Conservation (phyloP, 2,113 vertebrate genomes). For the Nothoprocta pentlandii region DNA sequence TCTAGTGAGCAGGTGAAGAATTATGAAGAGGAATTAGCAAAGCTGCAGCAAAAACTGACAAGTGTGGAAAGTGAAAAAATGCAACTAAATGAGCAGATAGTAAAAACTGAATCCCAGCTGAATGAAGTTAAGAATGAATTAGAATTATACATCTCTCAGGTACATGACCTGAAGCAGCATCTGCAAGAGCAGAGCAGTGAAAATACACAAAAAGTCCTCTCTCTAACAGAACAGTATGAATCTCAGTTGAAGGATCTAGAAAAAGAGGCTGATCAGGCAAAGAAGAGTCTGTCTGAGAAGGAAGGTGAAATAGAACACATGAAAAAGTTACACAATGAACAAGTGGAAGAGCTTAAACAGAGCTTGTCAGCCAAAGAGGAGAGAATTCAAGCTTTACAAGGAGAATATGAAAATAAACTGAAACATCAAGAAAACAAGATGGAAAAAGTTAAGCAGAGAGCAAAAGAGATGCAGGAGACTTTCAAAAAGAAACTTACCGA, state of each 20-base stretch:
- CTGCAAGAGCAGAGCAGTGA: slow-evolving; percentile 79
- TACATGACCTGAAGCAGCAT: slow-evolving; percentile 76
- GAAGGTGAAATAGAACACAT: slow-evolving; percentile 78
- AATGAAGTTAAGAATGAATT: slow-evolving; percentile 77
- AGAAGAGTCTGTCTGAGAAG: slow-evolving; percentile 78
- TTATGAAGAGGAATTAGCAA: slow-evolving; percentile 73
- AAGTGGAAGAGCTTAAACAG: slow-evolving; percentile 83
- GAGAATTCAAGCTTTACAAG: slow-evolving; percentile 75
- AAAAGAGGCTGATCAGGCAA: slow-evolving; percentile 76
- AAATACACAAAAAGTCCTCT: slow-evolving; percentile 76
- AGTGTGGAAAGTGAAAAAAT: slow-evolving; percentile 79
- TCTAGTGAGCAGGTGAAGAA: slow-evolving; percentile 33
- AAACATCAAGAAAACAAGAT: slow-evolving; percentile 88
- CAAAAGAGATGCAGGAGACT: slow-evolving; percentile 90
- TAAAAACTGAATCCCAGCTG: slow-evolving; percentile 62
- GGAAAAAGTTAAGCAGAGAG: slow-evolving; percentile 88
- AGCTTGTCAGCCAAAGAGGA: slow-evolving; percentile 80
- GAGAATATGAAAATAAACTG: slow-evolving; percentile 86
- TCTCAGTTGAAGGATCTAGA: slow-evolving; percentile 72
- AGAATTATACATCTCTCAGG: slow-evolving; percentile 71
- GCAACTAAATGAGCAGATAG: slow-evolving; percentile 70
- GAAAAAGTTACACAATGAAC: slow-evolving; percentile 76
- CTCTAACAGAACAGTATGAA: slow-evolving; percentile 75
- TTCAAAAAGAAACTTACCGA: slow-evolving; percentile 90
- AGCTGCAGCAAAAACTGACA: slow-evolving; percentile 75